These are phyloP conservation scores for Eremophila alpestris DNA, from an alignment of 2,797 vertebrate species.

Conservation along the genomic window DNA sequence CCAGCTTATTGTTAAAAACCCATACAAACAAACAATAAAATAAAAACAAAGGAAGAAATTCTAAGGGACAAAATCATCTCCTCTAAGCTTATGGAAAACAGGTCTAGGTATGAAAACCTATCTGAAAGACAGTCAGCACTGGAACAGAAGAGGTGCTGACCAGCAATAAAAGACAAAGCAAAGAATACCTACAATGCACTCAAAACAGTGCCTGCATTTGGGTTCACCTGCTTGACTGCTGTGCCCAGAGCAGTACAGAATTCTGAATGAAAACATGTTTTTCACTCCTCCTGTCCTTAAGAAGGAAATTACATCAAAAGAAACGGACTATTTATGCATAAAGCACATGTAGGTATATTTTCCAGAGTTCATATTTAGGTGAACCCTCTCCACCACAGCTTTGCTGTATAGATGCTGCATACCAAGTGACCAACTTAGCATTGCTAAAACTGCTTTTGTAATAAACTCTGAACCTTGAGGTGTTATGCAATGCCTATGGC, in stretches of 20 bases:
- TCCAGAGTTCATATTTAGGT: not conserved
- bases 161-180: not conserved
- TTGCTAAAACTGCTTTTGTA: not conserved
- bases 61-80: not conserved
- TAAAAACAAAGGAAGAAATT: not conserved
- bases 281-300: not conserved
- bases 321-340: not conserved
- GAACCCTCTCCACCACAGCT: not conserved
- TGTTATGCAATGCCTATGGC: not conserved
- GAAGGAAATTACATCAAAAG: not conserved
- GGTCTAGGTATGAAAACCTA: not conserved
- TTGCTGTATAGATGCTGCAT: not conserved
- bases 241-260: not conserved
- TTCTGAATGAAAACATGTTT: not conserved
- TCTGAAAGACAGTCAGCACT: not conserved
- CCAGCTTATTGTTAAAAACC: not conserved
- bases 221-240: not conserved
- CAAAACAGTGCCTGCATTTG: not conserved
- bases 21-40: not conserved
- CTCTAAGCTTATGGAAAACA: not conserved
- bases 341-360: rapidly evolving
- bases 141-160: not conserved
- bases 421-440: not conserved
- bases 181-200: not conserved
- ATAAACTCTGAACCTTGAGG: not conserved